Evolutionary conservation across 2,113 vertebrate species (phyloP), one percentile per base, ranked within the genome.

Genomic region (Dicaeum eximium): DNA sequence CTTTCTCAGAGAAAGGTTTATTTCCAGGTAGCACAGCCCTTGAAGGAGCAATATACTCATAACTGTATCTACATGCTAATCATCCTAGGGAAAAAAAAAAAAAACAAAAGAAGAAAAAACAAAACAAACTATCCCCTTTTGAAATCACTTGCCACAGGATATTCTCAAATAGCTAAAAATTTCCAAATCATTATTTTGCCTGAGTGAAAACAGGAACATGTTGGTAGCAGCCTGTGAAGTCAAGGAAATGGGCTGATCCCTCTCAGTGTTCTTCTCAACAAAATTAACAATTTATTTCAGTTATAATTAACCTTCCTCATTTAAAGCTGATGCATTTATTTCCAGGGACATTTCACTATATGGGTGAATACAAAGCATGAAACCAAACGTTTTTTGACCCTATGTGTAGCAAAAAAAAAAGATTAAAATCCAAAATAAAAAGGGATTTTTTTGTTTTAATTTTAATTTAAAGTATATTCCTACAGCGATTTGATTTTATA

Each of bases 361-460:
- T 2, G 2, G 22, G 38, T 60, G 12, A 6, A 40, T 47, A 91
- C 3, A 60, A 88, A 80, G 20, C 13, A 1, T 8, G 7, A 83
- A 82, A 91, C 45, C 22, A 91, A 86, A 72, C 4, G 10, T 60
- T 64, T 75, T 81, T 42, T 61, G n/a, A 92, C 35, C 54, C 62
- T 51, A 20, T 14, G 1, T 19, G 6, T 69, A n/a, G 61, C n/a
- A 67, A 17, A 78, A 65, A 78, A 65, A 38, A 70, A 65, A 80
- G 1, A 10, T 42, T 66, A 78, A 42, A 85, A 85, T 19, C 7
- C 24, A 73, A 80, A 69, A 56, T 20, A 25, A 80, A 67, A 47
- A 0, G 2, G 1, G 0, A 3, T 37, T 23, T 6, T 22, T 67
- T 53, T 3, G 2, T 42, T 75, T 78, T 44, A 40, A 13, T 44